These are phyloP conservation scores for Procambarus clarkii DNA, from an alignment of 1,140 invertebrate species.

Conservation along the genomic window DNA sequence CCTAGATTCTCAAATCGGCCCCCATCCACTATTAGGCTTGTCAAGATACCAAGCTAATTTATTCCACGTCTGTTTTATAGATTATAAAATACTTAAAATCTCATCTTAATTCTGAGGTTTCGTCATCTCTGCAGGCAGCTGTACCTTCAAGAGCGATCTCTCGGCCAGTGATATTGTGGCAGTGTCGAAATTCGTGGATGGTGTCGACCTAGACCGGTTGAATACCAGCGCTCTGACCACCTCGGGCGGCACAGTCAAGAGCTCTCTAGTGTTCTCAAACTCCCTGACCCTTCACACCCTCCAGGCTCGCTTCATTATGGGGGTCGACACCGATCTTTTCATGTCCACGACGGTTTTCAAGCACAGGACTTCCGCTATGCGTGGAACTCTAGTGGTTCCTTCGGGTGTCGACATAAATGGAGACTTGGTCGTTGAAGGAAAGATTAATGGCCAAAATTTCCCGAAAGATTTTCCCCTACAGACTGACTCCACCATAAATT, in stretches of 20 bases:
- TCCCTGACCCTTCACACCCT: neutral
- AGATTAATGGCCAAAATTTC: slow-evolving; percentile 33
- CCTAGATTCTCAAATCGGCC: too few species aligned
- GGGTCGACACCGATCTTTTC: slow-evolving; percentile 35
- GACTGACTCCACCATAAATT: slow-evolving; percentile 3
- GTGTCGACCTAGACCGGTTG: slow-evolving; percentile 12
- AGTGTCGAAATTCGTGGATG: neutral
- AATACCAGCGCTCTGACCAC: slow-evolving; percentile 11
- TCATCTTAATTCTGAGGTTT: too few species aligned
- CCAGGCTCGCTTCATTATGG: slow-evolving; percentile 35
- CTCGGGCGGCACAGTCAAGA: neutral
- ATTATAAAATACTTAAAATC: too few species aligned
- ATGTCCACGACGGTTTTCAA: slow-evolving; percentile 47
- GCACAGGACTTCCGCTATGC: slow-evolving; percentile 5
- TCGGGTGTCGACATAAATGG: slow-evolving; percentile 9
- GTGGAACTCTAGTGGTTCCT: neutral
- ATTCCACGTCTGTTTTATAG: too few species aligned
- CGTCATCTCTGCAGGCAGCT: slow-evolving; percentile 6
- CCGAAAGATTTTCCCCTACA: slow-evolving; percentile 23
- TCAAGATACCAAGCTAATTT: too few species aligned
- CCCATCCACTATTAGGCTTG: too few species aligned
- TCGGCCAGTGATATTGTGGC: neutral
- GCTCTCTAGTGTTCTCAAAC: slow-evolving; percentile 10
- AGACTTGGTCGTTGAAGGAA: slow-evolving; percentile 23
- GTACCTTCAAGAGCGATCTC: neutral